phyloP scores from a whole-genome alignment of 2,888 invertebrate genomes.

The Campoletis raptor region DNA sequence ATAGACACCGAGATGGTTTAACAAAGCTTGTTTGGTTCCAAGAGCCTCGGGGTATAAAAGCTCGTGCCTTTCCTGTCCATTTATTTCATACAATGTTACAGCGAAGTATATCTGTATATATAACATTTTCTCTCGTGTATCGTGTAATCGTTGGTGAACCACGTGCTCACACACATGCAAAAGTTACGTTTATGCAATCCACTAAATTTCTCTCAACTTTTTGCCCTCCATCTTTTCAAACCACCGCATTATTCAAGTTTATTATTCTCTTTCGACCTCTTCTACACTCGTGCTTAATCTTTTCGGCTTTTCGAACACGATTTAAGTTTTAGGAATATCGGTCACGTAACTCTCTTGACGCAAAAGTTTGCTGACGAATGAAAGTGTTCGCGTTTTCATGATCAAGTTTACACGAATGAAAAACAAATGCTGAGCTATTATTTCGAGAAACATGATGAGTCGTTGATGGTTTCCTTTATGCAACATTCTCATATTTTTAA shows the following conservation, averaged over 20 bases:
- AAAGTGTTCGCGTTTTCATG: neutral
- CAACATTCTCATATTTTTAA: too few species aligned
- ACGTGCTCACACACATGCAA: conserved; percentile 13
- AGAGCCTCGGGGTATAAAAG: conserved; percentile 50
- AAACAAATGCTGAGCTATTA: neutral
- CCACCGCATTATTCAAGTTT: conserved; percentile 21
- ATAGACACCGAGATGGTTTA: conserved; percentile 43
- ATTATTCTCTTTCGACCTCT: conserved; percentile 1
- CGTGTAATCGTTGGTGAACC: conserved; percentile 47
- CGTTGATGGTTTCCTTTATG: neutral
- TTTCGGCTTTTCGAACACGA: neutral
- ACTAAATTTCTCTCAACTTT: neutral
- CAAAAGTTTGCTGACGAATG: neutral
- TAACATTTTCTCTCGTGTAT: conserved; percentile 16
- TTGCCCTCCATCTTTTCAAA: neutral
- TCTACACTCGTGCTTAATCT: neutral
- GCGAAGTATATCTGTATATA: neutral
- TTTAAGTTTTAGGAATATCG: neutral
- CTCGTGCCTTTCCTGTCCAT: conserved; percentile 33
- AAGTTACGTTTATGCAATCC: conserved; percentile 37
- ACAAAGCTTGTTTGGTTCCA: conserved; percentile 60
- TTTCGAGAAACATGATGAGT: neutral
- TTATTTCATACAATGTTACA: conserved; percentile 36
- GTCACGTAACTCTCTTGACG: neutral
- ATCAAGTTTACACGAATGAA: neutral